These are phyloP conservation scores for Drosophila quinaria DNA, from an alignment of 2,888 invertebrate species.

Conservation along the genomic window DNA sequence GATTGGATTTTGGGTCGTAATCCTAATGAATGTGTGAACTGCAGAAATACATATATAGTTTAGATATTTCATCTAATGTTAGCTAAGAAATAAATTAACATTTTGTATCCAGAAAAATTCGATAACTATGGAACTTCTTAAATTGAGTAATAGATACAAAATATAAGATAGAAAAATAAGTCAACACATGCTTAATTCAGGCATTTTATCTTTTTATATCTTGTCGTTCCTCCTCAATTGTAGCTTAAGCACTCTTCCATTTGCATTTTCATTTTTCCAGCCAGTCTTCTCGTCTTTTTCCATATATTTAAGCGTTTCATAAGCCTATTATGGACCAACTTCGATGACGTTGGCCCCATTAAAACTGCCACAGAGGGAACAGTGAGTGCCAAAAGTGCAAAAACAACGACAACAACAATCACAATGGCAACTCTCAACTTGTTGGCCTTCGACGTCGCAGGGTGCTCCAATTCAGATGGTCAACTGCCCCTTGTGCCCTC, in stretches of 20 bases:
- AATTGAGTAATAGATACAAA: no score
- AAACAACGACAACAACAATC: slow-evolving; percentile 12
- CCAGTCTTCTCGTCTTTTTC: slow-evolving; percentile 1
- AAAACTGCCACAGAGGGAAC: slow-evolving; percentile 46
- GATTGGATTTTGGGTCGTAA: slow-evolving; percentile 66
- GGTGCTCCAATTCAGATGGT: slow-evolving; percentile 36
- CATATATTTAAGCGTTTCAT: slow-evolving; percentile 49
- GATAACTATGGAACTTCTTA: no score
- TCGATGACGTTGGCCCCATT: slow-evolving; percentile 55
- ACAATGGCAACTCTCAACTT: slow-evolving; percentile 63
- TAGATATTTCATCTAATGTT: neutral
- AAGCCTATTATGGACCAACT: slow-evolving; percentile 60
- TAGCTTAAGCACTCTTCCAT: slow-evolving; percentile 27
- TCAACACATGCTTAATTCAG: neutral
- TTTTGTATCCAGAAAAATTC: no score
- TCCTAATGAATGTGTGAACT: slow-evolving; percentile 35
- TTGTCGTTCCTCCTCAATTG: slow-evolving; percentile 24
- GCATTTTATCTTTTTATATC: neutral
- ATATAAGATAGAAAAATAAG: no score
- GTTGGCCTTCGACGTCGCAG: slow-evolving; percentile 71
- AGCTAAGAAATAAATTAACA: neutral
- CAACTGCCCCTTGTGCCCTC: slow-evolving; percentile 12
- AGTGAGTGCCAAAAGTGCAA: slow-evolving; percentile 61
- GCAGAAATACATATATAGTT: neutral
- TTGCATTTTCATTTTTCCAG: slow-evolving; percentile 17